These are phyloP conservation scores for Crematogaster levior DNA, from an alignment of 2,888 invertebrate genomes.

Conservation along the genomic window DNA sequence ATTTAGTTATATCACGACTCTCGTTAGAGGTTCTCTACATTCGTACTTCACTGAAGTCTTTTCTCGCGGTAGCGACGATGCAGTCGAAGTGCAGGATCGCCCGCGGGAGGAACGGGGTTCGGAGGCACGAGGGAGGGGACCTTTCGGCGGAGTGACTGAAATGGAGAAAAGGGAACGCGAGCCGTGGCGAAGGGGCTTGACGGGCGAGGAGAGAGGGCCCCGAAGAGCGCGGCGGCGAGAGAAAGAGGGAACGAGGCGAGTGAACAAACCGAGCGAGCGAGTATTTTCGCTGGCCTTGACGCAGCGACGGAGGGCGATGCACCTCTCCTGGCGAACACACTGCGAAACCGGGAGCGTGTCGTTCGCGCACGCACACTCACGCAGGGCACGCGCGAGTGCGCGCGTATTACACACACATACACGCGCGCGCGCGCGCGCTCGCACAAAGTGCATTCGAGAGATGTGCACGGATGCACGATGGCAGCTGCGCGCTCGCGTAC, in stretches of 20 bases:
- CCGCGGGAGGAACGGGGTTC: constrained; percentile 41
- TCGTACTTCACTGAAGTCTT: constrained; percentile 36
- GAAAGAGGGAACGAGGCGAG: constrained; percentile 52
- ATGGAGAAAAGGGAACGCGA: constrained; percentile 54
- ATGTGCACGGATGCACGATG: constrained; percentile 31
- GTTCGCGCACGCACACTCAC: constrained; percentile 64
- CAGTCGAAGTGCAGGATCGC: constrained; percentile 44
- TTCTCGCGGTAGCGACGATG: constrained; percentile 54
- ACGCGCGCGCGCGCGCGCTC: constrained; percentile 8
- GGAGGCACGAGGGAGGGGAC: constrained; percentile 46
- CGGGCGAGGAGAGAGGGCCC: constrained; percentile 47
- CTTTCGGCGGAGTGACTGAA: constrained; percentile 56
- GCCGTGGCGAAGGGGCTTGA: constrained; percentile 49
- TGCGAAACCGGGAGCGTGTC: constrained; percentile 82
- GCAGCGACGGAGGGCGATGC: constrained; percentile 85
- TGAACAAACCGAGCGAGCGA: constrained; percentile 77
- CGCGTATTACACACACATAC: constrained; percentile 4
- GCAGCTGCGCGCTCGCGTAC: constrained; percentile 33
- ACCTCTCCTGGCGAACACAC: constrained; percentile 84
- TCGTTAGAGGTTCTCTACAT: constrained; percentile 10
- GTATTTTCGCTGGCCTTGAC: constrained; percentile 86
- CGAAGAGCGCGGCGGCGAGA: constrained; percentile 28
- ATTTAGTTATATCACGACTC: constrained; percentile 14
- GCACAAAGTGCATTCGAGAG: constrained; percentile 36
- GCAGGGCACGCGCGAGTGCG: constrained; percentile 15